Conservation (phyloP, 2,113 vertebrate species). For the Calypte anna region DNA sequence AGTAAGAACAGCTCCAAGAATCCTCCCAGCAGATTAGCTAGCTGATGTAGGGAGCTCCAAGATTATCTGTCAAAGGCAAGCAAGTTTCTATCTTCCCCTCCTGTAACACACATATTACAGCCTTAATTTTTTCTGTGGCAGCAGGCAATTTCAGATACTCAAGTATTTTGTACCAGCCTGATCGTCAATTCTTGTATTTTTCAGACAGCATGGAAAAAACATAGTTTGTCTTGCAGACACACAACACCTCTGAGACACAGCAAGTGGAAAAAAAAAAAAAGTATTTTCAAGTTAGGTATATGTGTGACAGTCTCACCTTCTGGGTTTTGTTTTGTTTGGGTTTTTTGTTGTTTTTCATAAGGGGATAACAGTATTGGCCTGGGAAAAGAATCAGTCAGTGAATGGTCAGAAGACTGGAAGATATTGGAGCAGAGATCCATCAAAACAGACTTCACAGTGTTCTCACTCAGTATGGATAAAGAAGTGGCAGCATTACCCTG, state of each 20-base stretch:
- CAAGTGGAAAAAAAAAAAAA: background rate
- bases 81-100: background rate
- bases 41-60: background rate
- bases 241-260: background rate
- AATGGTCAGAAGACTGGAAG: background rate
- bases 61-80: background rate
- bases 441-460: background rate
- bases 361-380: background rate
- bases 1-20: background rate
- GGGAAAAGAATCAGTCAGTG: background rate
- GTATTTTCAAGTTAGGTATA: background rate
- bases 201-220: background rate
- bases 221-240: background rate
- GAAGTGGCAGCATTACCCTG: background rate
- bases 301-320: background rate
- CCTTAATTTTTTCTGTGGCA: constrained; percentile 36
- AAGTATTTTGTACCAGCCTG: background rate
- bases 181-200: background rate
- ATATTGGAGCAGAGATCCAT: background rate
- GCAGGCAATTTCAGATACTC: constrained; percentile 31
- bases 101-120: background rate
- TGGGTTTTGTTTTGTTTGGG: background rate
- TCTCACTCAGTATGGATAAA: background rate
- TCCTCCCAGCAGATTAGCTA: background rate
- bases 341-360: background rate